Evolutionary conservation across 2,113 vertebrate species (phyloP).

Genomic region (Muntiacus muntjak): DNA sequence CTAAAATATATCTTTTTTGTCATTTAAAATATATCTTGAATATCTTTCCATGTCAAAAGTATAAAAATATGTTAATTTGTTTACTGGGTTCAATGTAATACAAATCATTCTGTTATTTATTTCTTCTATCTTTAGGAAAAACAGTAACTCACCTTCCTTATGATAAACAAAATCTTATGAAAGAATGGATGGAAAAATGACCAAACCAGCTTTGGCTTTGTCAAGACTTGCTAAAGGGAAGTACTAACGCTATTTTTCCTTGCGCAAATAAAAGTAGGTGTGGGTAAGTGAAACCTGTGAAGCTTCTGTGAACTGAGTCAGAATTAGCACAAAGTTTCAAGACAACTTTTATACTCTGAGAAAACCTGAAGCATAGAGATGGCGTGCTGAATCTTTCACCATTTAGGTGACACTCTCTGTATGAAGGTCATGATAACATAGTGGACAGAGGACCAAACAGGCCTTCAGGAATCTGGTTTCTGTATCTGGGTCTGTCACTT

Average conservation of each 20-base stretch:
- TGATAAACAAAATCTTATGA: constrained; percentile 28
- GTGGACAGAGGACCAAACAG: neutral
- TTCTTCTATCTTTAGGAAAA: constrained; percentile 13
- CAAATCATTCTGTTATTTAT: neutral
- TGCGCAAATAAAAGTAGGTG: neutral
- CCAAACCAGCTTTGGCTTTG: neutral
- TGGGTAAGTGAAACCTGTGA: constrained; percentile 46
- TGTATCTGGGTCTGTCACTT: neutral
- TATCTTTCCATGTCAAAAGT: neutral
- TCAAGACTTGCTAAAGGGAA: neutral
- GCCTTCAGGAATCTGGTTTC: neutral
- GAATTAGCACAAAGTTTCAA: constrained; percentile 25
- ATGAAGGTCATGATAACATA: rapidly evolving
- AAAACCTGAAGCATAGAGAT: neutral
- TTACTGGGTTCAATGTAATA: neutral
- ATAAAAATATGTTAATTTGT: neutral
- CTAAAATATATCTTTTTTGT: neutral
- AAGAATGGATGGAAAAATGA: neutral
- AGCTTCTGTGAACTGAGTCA: constrained; percentile 34
- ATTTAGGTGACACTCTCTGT: neutral
- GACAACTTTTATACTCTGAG: neutral
- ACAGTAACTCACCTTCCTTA: neutral
- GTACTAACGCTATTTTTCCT: neutral
- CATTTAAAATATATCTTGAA: neutral
- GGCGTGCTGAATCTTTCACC: neutral